phyloP scores from a whole-genome alignment of 1,140 invertebrate species.

The Cotesia typhae region DNA sequence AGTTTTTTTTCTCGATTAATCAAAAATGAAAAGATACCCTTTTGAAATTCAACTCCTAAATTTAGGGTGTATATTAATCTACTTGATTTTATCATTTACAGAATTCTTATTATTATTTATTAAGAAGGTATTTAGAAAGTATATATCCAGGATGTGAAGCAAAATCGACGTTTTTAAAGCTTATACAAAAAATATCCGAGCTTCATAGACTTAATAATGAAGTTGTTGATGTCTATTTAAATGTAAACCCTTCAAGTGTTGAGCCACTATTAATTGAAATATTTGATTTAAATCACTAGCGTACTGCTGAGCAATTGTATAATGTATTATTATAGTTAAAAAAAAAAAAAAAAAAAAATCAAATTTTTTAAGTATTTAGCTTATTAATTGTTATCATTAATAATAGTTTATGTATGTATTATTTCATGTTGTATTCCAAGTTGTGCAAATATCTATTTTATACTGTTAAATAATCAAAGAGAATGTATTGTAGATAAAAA shows the following conservation, averaged over 20 bases:
- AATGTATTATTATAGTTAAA: no score
- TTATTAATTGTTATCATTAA: conserved; percentile 4
- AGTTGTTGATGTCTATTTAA: conserved; percentile 86
- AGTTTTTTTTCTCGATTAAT: no score
- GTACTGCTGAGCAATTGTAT: background rate
- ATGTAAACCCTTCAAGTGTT: conserved; percentile 88
- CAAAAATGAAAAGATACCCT: no score
- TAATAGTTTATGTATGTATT: no score
- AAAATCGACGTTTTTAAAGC: conserved; percentile 82
- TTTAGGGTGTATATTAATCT: background rate
- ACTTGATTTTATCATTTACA: conserved; percentile 61
- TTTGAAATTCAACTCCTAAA: no score
- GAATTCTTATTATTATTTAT: conserved; percentile 90
- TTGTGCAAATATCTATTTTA: no score
- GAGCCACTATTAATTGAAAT: conserved; percentile 93
- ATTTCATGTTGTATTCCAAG: no score
- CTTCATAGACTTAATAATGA: conserved; percentile 86
- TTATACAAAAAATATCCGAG: conserved; percentile 89
- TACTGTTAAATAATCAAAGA: no score
- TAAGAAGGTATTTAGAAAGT: conserved; percentile 86
- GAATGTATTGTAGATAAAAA: no score
- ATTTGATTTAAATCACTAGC: conserved; percentile 82
- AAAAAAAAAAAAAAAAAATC: no score
- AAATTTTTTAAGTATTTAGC: no score
- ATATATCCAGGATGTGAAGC: conserved; percentile 85